Conservation (phyloP, 2,113 vertebrate species). For the Solea senegalensis region DNA sequence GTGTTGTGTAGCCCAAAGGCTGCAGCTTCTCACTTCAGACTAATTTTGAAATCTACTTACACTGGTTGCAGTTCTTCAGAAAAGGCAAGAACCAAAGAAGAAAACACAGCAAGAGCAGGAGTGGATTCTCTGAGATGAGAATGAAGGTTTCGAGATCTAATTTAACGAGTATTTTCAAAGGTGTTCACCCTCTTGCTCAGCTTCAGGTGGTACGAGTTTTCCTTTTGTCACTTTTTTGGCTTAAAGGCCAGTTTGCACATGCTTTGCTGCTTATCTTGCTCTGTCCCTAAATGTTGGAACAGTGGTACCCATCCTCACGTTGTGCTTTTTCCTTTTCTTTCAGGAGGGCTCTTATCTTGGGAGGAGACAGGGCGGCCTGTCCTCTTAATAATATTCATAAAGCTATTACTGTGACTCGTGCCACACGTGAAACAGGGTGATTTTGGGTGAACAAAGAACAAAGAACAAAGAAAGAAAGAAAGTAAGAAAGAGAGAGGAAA, state of each 20-base stretch:
- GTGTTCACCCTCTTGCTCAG: background rate
- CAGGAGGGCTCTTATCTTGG: conserved; percentile 9
- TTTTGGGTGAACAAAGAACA: background rate
- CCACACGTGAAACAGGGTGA: background rate
- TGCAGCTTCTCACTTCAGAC: background rate
- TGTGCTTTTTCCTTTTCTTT: conserved; percentile 10
- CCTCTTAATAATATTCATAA: background rate
- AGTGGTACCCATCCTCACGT: background rate
- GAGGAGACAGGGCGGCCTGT: conserved; percentile 23
- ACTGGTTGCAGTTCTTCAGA: background rate
- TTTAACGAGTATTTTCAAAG: conserved; percentile 7
- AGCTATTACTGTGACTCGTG: conserved; percentile 19
- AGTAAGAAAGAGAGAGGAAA: too few relatives aligned
- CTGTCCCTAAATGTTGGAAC: background rate
- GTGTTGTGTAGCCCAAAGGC: background rate
- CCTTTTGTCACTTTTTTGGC: background rate
- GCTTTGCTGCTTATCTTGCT: background rate
- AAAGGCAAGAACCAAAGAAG: background rate
- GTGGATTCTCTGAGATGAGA: conserved; percentile 11
- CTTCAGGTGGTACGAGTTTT: background rate
- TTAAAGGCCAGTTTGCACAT: background rate
- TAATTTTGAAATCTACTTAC: background rate
- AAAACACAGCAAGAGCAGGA: background rate
- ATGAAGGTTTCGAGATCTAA: conserved; percentile 1
- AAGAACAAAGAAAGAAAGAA: background rate